These are phyloP conservation scores for Danaus chrysippus DNA, from an alignment of 2,888 invertebrate species.

Conservation along the genomic window DNA sequence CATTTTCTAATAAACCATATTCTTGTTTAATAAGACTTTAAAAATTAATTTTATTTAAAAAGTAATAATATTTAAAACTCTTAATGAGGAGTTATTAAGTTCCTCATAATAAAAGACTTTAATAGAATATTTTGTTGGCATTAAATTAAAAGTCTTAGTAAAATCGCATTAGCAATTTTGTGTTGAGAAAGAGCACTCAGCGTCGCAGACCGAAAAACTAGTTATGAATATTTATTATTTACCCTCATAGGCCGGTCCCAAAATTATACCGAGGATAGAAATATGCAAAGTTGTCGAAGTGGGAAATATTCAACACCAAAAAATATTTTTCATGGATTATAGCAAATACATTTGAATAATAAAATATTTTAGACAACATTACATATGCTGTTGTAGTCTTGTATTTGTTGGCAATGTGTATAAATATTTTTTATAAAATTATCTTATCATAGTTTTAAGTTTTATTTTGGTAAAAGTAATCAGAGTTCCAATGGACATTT, in stretches of 20 bases:
- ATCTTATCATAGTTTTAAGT: too few species aligned
- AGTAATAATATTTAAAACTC: too few species aligned
- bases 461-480: too few species aligned
- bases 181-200: conserved; percentile 33
- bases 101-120: background rate
- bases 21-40: too few species aligned
- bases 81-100: background rate
- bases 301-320: conserved; percentile 26
- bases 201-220: conserved; percentile 33
- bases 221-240: conserved; percentile 41
- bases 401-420: too few species aligned
- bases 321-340: conserved; percentile 20
- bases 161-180: conserved; percentile 38
- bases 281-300: conserved; percentile 29
- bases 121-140: conserved; percentile 8
- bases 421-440: too few species aligned
- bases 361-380: too few species aligned
- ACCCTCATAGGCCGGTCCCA: conserved; percentile 32
- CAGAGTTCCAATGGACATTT: background rate
- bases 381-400: too few species aligned
- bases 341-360: background rate
- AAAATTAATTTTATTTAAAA: too few species aligned
- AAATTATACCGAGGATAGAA: conserved; percentile 27
- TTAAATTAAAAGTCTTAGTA: conserved; percentile 17
- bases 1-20: too few species aligned